Evolutionary conservation across 1,140 invertebrate genomes (phyloP), one percentile per base, ranked within the genome.

Genomic region (Danaus melanippus): DNA sequence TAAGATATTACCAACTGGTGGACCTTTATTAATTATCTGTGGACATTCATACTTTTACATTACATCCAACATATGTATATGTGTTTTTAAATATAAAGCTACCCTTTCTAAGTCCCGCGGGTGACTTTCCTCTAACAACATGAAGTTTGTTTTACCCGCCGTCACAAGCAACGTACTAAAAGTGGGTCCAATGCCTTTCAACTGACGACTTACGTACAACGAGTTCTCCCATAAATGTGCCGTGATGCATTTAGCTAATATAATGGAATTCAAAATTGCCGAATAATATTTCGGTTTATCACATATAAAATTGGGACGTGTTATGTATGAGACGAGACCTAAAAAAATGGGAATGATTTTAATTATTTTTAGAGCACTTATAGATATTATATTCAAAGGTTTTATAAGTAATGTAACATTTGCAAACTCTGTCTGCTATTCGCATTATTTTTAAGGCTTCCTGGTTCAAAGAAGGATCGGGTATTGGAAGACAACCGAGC

Each of bases 211-310:
- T n/a, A 94, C 89, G 76, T 89, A 91, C 12, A 82, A 87, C 0
- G 93, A 93, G 69, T 94, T 91, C 67, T 94, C 92, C 94, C 94
- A 95, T 11, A 95, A 74, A 63, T 89, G 88, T 1, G 90, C 88
- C 21, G 82, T 73, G 49, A 94, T 86, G 68, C 92, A 92, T 86
- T 95, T 94, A 2, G 84, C 78, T 15, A 95, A 77, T 10, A 90
- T 76, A 15, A 91, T 71, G 0, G 92, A 82, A 71, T 89, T 91
- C 2, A 92, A 59, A n/a, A 93, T 66, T 4, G 87, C 81, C 42
- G 74, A 63, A 61, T 78, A 91, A 52, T 69, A 77, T 52, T 79
- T 60, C 54, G 83, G 62, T 52, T 73, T 69, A 50, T 74, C 59
- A 12, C 74, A 67, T 58, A 79, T 53, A 67, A 76, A 58, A 64